phyloP scores from a whole-genome alignment of 30 jellyfish, hydroid and myxozoan species.

The Chrysaora quinquecirrha region DNA sequence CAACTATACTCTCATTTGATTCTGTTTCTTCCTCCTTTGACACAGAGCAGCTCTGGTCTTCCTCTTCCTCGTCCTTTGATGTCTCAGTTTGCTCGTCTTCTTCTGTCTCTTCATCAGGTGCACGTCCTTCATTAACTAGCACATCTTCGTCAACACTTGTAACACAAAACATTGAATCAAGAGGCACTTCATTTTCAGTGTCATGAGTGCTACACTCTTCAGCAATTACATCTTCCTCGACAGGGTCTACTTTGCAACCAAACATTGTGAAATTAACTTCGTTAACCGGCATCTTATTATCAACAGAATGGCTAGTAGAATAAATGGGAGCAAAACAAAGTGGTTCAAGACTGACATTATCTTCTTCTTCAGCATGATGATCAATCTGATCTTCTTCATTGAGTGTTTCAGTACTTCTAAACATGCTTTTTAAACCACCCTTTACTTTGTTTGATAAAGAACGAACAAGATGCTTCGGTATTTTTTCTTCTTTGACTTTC shows the following conservation, averaged over 20 bases:
- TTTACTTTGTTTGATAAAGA: neutral
- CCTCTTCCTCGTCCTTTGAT: conserved; percentile 4
- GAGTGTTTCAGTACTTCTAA: neutral
- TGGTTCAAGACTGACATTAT: neutral
- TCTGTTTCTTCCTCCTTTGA: neutral
- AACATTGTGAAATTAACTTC: neutral
- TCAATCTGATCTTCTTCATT: neutral
- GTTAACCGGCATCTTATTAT: neutral
- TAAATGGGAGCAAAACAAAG: conserved; percentile 7
- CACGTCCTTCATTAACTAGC: too few species aligned
- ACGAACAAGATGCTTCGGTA: neutral
- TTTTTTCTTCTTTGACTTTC: neutral
- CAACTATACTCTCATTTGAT: neutral
- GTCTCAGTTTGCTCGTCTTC: neutral
- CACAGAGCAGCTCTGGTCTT: neutral
- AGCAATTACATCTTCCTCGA: neutral
- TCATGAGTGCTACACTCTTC: conserved; percentile 19
- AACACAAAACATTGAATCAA: conserved; percentile 8
- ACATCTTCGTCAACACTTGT: too few species aligned
- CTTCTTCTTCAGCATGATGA: neutral
- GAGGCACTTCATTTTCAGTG: conserved; percentile 2
- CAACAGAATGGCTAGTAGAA: neutral
- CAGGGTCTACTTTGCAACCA: neutral
- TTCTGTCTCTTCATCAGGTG: conserved; percentile 6
- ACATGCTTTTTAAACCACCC: neutral